Conservation (phyloP, 2,113 vertebrate genomes). For the Pomatorhinus ruficollis region DNA sequence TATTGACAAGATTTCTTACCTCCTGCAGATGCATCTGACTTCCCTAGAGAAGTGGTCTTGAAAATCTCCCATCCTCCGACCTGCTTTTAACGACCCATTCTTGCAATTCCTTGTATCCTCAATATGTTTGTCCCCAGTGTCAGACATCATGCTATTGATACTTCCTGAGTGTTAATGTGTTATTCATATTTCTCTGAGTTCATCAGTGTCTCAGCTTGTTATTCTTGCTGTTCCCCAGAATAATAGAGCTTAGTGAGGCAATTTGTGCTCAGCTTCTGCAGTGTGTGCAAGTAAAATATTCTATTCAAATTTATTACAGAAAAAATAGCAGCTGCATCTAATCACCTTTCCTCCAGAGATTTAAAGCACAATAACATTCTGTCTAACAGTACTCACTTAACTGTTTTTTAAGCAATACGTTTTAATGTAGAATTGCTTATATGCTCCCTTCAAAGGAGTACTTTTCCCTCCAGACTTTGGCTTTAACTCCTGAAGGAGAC, state of each 20-base stretch:
- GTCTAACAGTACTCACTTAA: background rate
- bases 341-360: conserved; percentile 58
- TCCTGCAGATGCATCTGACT: background rate
- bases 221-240: conserved; percentile 59
- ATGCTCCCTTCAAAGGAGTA: background rate
- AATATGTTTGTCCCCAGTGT: background rate
- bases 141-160: conserved; percentile 32
- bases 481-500: background rate
- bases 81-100: background rate
- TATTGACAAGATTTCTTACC: background rate
- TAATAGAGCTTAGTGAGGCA: conserved; percentile 67
- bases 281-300: conserved; percentile 27
- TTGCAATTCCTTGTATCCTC: background rate
- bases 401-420: background rate
- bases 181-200: conserved; percentile 69
- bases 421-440: background rate
- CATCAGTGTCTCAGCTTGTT: conserved; percentile 64
- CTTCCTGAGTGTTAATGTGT: conserved; percentile 39
- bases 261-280: conserved; percentile 58
- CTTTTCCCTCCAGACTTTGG: background rate
- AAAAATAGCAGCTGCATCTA: conserved; percentile 31
- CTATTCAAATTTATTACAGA: conserved; percentile 50
- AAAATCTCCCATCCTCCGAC: background rate
- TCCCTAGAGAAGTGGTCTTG: background rate
- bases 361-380: conserved; percentile 33